These are phyloP conservation scores for Malthinus flaveolus DNA, from an alignment of 2,888 invertebrate species.

Conservation along the genomic window DNA sequence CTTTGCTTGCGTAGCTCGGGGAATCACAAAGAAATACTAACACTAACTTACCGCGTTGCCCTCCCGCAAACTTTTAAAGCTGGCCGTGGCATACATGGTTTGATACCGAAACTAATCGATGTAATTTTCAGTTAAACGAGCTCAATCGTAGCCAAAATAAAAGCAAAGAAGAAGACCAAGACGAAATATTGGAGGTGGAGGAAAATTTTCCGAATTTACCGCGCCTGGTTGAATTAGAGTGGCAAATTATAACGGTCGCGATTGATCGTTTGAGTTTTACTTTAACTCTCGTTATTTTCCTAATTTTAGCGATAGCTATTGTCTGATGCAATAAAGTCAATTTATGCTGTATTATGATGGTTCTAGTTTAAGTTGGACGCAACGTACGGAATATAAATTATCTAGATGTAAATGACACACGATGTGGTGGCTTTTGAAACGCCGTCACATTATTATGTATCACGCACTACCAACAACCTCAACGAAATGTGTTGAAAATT, in stretches of 20 bases:
- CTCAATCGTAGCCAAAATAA: no score
- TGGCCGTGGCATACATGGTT: no score
- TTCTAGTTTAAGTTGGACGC: constrained; percentile 3
- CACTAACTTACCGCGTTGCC: no score
- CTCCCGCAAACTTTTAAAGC: no score
- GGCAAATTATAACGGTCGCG: background rate
- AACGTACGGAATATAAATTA: constrained; percentile 15
- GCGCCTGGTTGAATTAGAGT: background rate
- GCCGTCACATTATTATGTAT: constrained; percentile 23
- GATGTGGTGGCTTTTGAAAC: constrained; percentile 15
- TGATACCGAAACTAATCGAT: no score
- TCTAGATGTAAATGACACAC: constrained; percentile 2
- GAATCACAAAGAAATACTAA: no score
- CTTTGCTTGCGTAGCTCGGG: no score
- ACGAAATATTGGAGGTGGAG: no score
- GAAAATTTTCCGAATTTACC: constrained; percentile 33
- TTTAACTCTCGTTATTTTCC: constrained; percentile 60
- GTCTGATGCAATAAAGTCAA: constrained; percentile 20
- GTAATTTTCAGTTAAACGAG: no score
- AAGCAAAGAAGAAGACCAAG: no score
- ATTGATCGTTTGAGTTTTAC: constrained; percentile 53
- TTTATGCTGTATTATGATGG: constrained; percentile 5
- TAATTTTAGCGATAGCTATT: constrained; percentile 57
- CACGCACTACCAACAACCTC: constrained; percentile 15
- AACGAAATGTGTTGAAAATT: constrained; percentile 25